Conservation (phyloP, 2,797 vertebrate genomes). For the Valencia hispanica region DNA sequence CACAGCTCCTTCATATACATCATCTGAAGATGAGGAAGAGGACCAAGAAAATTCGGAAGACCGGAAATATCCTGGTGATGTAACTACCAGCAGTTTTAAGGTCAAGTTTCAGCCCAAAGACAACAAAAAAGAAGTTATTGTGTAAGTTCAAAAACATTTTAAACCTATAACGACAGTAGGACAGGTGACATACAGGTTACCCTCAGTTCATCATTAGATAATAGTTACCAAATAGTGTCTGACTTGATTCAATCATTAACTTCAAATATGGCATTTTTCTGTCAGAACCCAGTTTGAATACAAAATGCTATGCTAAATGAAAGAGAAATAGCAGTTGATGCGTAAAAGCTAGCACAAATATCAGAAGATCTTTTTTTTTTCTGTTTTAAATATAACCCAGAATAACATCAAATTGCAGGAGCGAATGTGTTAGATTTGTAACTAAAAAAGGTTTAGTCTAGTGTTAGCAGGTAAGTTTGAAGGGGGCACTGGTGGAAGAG, state of each 20-base stretch:
- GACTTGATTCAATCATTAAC: background rate
- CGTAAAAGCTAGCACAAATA: background rate
- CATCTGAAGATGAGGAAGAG: constrained; percentile 94
- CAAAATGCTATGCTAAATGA: too few relatives aligned
- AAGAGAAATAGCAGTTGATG: too few relatives aligned
- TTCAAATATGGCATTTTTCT: background rate
- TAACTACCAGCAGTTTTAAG: constrained; percentile 94
- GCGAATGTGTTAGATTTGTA: background rate
- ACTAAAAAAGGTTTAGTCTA: background rate
- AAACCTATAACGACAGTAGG: too few relatives aligned
- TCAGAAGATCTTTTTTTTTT: background rate
- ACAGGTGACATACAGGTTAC: background rate
- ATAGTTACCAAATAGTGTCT: background rate
- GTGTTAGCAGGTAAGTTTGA: background rate
- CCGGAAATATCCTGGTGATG: constrained; percentile 95
- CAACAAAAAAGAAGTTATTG: constrained; percentile 95
- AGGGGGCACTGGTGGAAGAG: too few relatives aligned
- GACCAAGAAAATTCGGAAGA: constrained; percentile 93
- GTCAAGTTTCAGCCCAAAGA: constrained; percentile 96
- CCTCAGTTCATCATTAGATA: background rate
- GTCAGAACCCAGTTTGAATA: background rate
- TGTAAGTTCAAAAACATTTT: constrained; percentile 84
- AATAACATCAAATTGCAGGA: background rate
- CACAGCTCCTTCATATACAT: constrained; percentile 90
- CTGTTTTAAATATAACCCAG: background rate